Conservation (phyloP, 2,888 invertebrate genomes). For the Drosophila ezoana region DNA sequence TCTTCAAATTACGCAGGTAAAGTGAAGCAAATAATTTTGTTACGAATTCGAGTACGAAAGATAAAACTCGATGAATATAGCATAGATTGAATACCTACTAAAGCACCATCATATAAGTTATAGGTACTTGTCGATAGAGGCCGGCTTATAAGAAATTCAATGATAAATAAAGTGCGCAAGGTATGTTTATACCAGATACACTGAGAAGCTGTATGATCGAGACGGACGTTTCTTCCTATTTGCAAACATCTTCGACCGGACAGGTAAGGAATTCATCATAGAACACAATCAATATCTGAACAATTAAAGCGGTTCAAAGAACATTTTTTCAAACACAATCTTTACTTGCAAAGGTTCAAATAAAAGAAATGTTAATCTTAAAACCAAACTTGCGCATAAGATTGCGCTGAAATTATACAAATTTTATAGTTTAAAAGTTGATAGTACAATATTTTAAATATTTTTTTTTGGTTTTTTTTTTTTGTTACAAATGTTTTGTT, state of each 20-base stretch:
- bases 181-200: constrained; percentile 96
- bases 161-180: constrained; percentile 63
- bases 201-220: constrained; percentile 98
- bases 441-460: constrained; percentile 2
- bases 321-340: background rate
- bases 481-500: background rate
- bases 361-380: background rate
- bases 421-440: background rate
- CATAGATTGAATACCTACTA: too few species aligned
- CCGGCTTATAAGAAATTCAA: constrained; percentile 49
- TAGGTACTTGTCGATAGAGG: constrained; percentile 30
- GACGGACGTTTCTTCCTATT: constrained; percentile 96
- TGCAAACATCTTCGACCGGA: constrained; percentile 97
- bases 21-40: too few species aligned
- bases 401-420: background rate
- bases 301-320: background rate
- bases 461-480: background rate
- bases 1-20: constrained; percentile 22
- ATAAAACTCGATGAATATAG: too few species aligned
- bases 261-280: constrained; percentile 87
- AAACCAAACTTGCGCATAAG: too few species aligned
- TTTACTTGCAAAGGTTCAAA: background rate
- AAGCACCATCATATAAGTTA: background rate
- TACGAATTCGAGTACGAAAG: too few species aligned
- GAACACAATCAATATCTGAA: background rate